Conservation (phyloP, 1,140 invertebrate species). For the Drosophila paulistorum region DNA sequence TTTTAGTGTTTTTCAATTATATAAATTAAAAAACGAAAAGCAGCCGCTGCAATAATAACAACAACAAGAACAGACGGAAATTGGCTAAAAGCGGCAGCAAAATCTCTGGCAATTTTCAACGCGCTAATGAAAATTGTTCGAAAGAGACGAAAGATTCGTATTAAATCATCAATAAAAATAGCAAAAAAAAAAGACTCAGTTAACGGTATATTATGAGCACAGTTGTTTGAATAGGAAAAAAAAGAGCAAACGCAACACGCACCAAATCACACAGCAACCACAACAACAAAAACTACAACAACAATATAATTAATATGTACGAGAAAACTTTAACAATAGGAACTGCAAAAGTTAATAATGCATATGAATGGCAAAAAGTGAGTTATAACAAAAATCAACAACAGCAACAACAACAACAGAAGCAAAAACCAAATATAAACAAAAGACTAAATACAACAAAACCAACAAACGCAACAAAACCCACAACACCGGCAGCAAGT, state of each 20-base stretch:
- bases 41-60: conserved; percentile 32
- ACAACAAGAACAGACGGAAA: conserved; percentile 20
- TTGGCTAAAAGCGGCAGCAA: background rate
- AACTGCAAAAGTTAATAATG: conserved; percentile 79
- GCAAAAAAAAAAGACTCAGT: conserved; percentile 49
- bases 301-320: conserved; percentile 75
- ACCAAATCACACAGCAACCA: conserved; percentile 58
- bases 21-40: conserved; percentile 50
- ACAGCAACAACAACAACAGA: conserved; percentile 35
- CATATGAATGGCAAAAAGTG: conserved; percentile 80
- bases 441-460: conserved; percentile 38
- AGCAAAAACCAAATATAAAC: conserved; percentile 26
- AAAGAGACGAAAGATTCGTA: conserved; percentile 49
- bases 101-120: conserved; percentile 50
- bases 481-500: conserved; percentile 9
- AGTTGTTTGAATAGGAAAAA: conserved; percentile 54
- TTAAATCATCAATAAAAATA: conserved; percentile 79
- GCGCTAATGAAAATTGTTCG: conserved; percentile 60
- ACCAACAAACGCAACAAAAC: conserved; percentile 32
- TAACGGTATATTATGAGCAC: conserved; percentile 67
- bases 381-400: conserved; percentile 66
- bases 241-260: conserved; percentile 52
- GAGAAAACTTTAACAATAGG: conserved; percentile 73
- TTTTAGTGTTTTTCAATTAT: conserved; percentile 67
- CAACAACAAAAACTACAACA: conserved; percentile 54